A percentile compares a stretch with the other conserved stretches of the same genome.
Evolutionary conservation across 2,797 vertebrate species (phyloP).

Genomic region (Poecilia velifera): DNA sequence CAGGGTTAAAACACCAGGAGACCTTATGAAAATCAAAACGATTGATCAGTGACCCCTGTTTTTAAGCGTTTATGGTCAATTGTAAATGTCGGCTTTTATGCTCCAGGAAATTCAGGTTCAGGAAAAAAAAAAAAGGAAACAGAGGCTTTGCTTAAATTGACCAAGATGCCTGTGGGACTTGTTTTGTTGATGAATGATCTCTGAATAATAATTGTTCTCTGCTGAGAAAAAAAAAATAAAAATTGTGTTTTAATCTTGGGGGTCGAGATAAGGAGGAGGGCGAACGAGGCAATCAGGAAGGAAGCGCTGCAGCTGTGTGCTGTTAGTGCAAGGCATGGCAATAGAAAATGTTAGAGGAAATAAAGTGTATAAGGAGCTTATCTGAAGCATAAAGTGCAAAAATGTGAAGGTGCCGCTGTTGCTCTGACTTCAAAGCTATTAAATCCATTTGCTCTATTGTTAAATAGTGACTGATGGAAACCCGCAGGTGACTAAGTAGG

Average conservation of each 20-base stretch:
- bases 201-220: slow-evolving; percentile 38
- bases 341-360: neutral
- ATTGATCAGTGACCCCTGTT: neutral
- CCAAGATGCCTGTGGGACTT: slow-evolving; percentile 18
- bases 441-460: slow-evolving; percentile 49
- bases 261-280: slow-evolving; percentile 7
- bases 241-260: slow-evolving; percentile 22
- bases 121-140: neutral
- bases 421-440: slow-evolving; percentile 27
- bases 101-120: neutral
- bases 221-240: slow-evolving; percentile 29
- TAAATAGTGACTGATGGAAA: slow-evolving; percentile 37
- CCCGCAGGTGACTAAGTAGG: slow-evolving; percentile 49
- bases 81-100: neutral
- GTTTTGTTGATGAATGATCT: slow-evolving; percentile 54
- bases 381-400: slow-evolving; percentile 28
- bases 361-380: slow-evolving; percentile 17
- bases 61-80: neutral
- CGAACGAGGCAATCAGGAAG: slow-evolving; percentile 4
- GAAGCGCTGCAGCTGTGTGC: neutral
- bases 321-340: neutral
- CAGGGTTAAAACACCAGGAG: slow-evolving; percentile 27
- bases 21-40: slow-evolving; percentile 10
- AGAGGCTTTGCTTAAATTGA: slow-evolving; percentile 19
- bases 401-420: slow-evolving; percentile 13